Evolutionary conservation across 2,888 invertebrate genomes (phyloP), one percentile per base, ranked within the genome.

Genomic region (Nomada fabriciana): DNA sequence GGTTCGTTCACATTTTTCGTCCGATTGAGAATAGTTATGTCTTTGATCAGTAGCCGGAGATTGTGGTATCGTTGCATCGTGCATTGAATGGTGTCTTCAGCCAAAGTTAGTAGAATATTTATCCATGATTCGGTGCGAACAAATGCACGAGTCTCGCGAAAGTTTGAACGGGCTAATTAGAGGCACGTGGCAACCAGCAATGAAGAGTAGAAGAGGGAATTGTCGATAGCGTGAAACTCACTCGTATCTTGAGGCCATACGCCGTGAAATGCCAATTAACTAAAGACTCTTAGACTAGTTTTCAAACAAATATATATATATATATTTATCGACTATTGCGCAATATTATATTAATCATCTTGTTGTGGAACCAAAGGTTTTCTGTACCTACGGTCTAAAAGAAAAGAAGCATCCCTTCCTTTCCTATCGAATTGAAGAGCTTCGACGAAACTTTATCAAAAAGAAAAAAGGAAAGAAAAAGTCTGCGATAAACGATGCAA

Each of bases 261-360:
- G 90, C 89, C 90, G 85, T 86, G 80, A 91, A 92, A 93, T 92
- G 92, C 93, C 92, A 93, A 93, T 93, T 92, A 88, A 92, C 87
- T 91, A 89, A 92, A 92, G 91, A 93, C 91, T 91, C 90, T 83
- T 92, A 91, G 90, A 87, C 80, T 92, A 92, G 88, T 86, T 86
- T 86, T 71, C 76, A 84, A 88, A 86, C 81, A 84, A 81, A 84
- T 76, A 82, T 71, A 82, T 75, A 61, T 80, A 73, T 72, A 71
- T 79, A 71, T 86, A 80, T 83, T 76, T 88, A 86, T 86, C 71
- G 77, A 85, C 71, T 86, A 88, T 85, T 89, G 76, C 87, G 87
- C 86, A 86, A 86, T 88, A 89, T 86, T 88, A 84, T 87, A 82
- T 86, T 86, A 88, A 79, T 84, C 52, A 82, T 86, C 85, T 82